Conservation (phyloP, 2,113 vertebrate genomes). For the Nicator chloris region DNA sequence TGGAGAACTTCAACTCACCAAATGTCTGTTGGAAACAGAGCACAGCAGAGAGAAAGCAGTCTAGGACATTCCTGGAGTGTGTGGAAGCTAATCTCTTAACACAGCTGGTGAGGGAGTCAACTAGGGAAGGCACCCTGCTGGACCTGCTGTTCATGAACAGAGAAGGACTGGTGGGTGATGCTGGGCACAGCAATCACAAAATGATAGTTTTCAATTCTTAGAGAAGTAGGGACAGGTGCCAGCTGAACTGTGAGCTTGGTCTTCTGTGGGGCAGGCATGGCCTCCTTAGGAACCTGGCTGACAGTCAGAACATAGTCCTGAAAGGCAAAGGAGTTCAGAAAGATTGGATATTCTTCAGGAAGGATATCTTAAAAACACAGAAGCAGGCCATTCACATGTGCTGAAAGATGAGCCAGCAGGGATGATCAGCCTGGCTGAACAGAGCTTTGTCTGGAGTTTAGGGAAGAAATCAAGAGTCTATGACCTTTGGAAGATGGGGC, state of each 20-base stretch:
- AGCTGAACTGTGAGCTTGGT: not conserved
- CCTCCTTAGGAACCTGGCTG: not conserved
- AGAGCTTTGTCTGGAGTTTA: not conserved
- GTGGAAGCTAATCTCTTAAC: not conserved
- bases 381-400: not conserved
- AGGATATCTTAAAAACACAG: not conserved
- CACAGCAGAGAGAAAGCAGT: not conserved
- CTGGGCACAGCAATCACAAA: not conserved
- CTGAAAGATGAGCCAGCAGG: not conserved
- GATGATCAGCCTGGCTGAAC: not conserved
- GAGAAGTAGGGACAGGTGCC: not conserved
- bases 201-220: not conserved
- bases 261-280: no score
- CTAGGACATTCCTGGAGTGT: not conserved
- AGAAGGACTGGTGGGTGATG: not conserved
- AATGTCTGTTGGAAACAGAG: not conserved
- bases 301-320: not conserved
- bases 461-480: not conserved
- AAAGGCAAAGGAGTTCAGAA: not conserved
- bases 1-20: not conserved
- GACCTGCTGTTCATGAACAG: not conserved
- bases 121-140: not conserved
- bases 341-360: accelerated
- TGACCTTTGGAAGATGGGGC: not conserved
- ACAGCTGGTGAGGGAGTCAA: no score